Base-by-base conservation (phyloP, 2,888 invertebrate species). In the Eupithecia subumbrata region DNA sequence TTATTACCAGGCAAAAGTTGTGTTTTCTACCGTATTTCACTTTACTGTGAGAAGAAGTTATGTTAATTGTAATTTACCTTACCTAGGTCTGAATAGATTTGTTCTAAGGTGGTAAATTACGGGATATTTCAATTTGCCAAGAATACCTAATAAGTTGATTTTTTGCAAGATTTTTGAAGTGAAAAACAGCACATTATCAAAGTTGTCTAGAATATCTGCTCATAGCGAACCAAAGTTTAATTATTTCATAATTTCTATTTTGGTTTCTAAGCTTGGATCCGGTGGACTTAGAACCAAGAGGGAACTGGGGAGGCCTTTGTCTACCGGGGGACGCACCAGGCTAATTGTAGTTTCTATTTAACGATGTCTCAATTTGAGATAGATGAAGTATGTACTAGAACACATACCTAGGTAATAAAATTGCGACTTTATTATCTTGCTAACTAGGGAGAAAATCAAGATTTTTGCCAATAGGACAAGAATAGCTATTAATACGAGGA, bases 401-500 rank as follows among this genome's bases (percentile, higher is more conserved):
- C 12, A 25, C 9, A 40, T 9, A 40, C 22, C 14, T 60, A 56
- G 4, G 9, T 56, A 25, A 60, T 60, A 60, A 60, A 60, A 60
- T 25, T 60, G 30, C 34, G 9, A 5, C 5, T 34, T 64, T 34
- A 34, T 34, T 64, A 64, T 34, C 34, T 63, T 30, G 56, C 11
- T 25, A 60, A 25, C 60, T 22, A 60, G 25, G 60, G 25, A 25
- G 4, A 11, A 25, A 1, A 60, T 5, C 60, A 25, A 60, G 25
- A 25, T 22, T 60, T 60, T 60, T 60, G 60, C 25, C 60, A 60
- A 60, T 25, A 22, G 18, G 12, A 56, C 25, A 25, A 60, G 60
- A 0, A 64, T 18, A 5, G 11, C 67, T 72, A 70, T 69, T 70
- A 68, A 40, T 70, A 67, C 60, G 52, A 71, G 72, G 76, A 71